Conservation (phyloP, 1,140 invertebrate species). For the Eueides isabella region DNA sequence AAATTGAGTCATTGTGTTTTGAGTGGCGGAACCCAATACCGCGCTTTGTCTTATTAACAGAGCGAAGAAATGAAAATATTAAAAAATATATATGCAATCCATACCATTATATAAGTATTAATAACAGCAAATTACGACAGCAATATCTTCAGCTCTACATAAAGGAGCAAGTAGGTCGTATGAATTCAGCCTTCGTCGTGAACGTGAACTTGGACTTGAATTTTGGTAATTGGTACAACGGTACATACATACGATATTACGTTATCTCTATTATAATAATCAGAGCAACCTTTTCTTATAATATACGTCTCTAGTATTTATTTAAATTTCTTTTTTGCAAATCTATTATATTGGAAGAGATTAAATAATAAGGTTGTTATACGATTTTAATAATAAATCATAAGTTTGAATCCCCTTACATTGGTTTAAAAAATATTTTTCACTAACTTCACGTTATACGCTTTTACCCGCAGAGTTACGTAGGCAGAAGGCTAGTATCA, state of each 20-base stretch:
- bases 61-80: no score
- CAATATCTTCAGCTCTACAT: not conserved
- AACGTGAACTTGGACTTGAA: conserved; percentile 50
- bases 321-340: not conserved
- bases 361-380: no score
- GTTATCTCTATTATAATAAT: not conserved
- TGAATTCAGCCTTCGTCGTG: conserved; percentile 56
- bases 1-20: no score
- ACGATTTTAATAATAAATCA: not conserved
- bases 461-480: no score
- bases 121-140: not conserved
- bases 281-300: conserved; percentile 24
- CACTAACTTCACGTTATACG: no score
- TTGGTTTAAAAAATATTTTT: no score
- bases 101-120: not conserved
- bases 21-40: no score
- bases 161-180: conserved; percentile 56
- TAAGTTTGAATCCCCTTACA: no score
- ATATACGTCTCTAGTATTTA: not conserved
- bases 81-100: not conserved
- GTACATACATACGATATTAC: not conserved
- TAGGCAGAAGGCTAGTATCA: no score
- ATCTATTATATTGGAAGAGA: no score
- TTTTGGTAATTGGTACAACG: conserved; percentile 42
- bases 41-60: no score